phyloP scores from a whole-genome alignment of 2,888 invertebrate species.

The Rhyacophila evoluta region DNA sequence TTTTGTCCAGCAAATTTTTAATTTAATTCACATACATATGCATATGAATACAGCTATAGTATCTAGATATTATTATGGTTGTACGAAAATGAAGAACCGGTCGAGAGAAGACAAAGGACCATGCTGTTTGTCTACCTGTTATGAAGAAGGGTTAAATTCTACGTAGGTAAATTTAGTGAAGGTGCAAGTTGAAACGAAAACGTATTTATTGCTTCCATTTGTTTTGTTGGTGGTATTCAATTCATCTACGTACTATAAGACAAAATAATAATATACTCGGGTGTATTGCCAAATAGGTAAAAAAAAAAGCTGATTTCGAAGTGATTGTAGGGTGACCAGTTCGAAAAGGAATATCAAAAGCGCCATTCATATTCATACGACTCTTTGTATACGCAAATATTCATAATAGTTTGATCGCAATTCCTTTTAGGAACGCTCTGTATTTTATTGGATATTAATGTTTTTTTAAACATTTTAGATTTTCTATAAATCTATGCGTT shows the following conservation, averaged over 20 bases:
- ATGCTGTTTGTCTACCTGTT: conserved; percentile 4
- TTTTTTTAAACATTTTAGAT: no score
- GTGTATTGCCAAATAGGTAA: not conserved
- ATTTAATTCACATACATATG: no score
- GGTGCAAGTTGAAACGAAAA: not conserved
- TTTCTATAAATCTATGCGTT: no score
- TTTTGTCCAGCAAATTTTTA: not conserved
- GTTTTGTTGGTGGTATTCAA: not conserved
- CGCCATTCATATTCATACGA: no score
- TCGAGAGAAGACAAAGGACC: not conserved
- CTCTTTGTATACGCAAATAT: no score
- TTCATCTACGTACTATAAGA: not conserved
- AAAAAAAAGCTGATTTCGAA: not conserved
- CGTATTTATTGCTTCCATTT: not conserved
- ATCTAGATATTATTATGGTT: no score
- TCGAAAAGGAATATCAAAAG: no score
- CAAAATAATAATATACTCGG: no score
- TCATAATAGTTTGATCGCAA: no score
- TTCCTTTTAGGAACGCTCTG: no score
- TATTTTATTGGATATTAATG: no score
- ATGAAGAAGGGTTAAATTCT: not conserved
- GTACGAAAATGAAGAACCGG: not conserved
- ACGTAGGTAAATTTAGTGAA: not conserved
- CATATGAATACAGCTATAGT: no score
- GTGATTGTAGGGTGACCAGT: not conserved